phyloP scores from a whole-genome alignment of 1,140 invertebrate species.

The Pygmarrhopalites habei region DNA sequence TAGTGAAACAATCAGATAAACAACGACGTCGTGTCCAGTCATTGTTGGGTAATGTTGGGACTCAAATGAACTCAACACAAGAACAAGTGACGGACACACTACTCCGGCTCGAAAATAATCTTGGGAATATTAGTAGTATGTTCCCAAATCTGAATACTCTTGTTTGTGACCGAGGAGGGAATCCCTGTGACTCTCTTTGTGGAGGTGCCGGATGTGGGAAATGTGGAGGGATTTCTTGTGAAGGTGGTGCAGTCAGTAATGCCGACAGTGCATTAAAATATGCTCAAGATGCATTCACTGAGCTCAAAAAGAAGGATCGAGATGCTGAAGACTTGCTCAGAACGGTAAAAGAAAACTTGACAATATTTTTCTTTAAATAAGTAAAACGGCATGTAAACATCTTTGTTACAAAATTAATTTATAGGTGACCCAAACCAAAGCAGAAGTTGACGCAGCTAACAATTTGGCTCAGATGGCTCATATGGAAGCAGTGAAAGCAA shows the following conservation, averaged over 20 bases:
- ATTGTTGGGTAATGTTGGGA: conserved; percentile 61
- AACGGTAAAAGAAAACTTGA: conserved; percentile 50
- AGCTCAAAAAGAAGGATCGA: conserved; percentile 71
- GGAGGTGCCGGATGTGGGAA: conserved; percentile 86
- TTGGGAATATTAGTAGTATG: conserved; percentile 58
- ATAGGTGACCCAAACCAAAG: conserved; percentile 54
- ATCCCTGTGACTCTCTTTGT: conserved; percentile 80
- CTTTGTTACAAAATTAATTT: no score
- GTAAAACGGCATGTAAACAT: no score
- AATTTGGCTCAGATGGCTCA: conserved; percentile 54
- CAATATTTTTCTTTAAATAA: no score
- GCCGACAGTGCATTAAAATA: conserved; percentile 75
- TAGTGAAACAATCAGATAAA: conserved; percentile 66
- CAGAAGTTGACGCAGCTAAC: conserved; percentile 51
- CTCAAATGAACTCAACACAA: conserved; percentile 61
- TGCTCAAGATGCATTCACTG: conserved; percentile 70
- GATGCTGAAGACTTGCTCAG: conserved; percentile 61
- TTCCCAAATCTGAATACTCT: conserved; percentile 77
- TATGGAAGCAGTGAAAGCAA: conserved; percentile 50
- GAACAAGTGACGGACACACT: conserved; percentile 57
- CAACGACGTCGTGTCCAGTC: conserved; percentile 75
- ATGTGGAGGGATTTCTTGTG: conserved; percentile 85
- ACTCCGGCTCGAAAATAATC: conserved; percentile 54
- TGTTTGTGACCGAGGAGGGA: conserved; percentile 79
- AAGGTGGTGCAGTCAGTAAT: conserved; percentile 76